phyloP scores from a whole-genome alignment of 2,888 invertebrate species.

The Uropetala carovei region DNA sequence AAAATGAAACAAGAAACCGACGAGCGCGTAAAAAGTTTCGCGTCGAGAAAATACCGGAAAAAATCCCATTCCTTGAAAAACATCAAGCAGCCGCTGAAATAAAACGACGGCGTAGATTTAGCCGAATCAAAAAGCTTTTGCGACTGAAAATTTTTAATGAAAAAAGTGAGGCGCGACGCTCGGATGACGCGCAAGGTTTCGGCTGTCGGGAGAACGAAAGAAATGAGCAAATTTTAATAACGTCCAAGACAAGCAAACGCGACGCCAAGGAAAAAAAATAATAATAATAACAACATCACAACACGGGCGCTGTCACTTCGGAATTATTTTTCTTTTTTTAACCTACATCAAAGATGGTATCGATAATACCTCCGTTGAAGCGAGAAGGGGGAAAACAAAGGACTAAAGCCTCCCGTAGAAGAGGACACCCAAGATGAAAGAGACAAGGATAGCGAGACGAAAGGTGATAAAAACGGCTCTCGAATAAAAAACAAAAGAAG shows the following conservation, averaged over 20 bases:
- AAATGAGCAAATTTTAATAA: background rate
- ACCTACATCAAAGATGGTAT: background rate
- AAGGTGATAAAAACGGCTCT: background rate
- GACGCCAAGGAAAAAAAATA: background rate
- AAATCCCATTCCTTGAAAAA: too few species aligned
- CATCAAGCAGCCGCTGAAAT: too few species aligned
- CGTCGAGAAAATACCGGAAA: too few species aligned
- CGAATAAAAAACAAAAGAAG: background rate
- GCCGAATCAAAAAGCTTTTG: too few species aligned
- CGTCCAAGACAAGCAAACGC: background rate
- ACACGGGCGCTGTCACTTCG: background rate
- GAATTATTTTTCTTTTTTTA: background rate
- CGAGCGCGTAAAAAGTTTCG: too few species aligned
- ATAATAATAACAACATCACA: background rate
- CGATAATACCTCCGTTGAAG: background rate
- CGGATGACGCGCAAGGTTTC: background rate
- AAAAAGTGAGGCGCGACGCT: background rate
- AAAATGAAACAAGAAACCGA: too few species aligned
- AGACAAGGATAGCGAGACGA: background rate
- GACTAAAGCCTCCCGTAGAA: background rate
- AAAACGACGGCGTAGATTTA: too few species aligned
- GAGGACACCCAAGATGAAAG: background rate
- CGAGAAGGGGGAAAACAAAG: background rate
- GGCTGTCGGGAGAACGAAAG: background rate
- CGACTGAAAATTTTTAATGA: background rate